Conservation (phyloP, 2,797 vertebrate species). For the Tadarida brasiliensis region DNA sequence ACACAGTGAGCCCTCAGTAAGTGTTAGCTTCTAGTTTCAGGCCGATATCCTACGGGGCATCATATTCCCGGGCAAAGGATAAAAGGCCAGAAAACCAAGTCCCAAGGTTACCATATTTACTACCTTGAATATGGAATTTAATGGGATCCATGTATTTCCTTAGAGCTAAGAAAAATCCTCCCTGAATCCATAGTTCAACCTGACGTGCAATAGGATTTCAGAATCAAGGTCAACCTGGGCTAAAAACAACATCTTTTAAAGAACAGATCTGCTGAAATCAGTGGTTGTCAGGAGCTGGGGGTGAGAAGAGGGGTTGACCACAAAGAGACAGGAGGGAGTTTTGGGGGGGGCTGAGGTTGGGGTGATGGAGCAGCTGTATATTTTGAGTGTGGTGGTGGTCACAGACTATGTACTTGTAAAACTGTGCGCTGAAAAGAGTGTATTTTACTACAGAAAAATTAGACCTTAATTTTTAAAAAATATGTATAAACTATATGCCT, state of each 20-base stretch:
- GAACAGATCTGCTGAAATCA: background rate
- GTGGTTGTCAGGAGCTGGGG: background rate
- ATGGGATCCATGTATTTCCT: background rate
- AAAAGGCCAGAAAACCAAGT: background rate
- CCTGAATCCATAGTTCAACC: background rate
- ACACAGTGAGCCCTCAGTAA: background rate
- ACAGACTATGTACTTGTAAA: background rate
- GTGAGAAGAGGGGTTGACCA: background rate
- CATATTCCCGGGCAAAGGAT: background rate
- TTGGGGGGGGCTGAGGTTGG: too few relatives aligned
- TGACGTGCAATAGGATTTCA: background rate
- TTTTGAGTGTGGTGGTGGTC: background rate
- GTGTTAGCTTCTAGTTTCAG: background rate
- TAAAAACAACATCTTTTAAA: background rate
- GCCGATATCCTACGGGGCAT: background rate
- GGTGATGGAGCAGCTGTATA: background rate
- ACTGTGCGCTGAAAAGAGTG: background rate
- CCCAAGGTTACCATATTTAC: background rate
- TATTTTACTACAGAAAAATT: background rate
- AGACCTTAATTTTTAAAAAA: background rate
- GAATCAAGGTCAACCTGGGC: background rate
- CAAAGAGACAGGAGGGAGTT: background rate
- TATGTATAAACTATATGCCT: background rate
- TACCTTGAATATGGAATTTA: background rate
- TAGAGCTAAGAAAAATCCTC: slow-evolving; percentile 18